phyloP scores from a whole-genome alignment of 1,140 invertebrate species.

The Nomia melanderi region DNA sequence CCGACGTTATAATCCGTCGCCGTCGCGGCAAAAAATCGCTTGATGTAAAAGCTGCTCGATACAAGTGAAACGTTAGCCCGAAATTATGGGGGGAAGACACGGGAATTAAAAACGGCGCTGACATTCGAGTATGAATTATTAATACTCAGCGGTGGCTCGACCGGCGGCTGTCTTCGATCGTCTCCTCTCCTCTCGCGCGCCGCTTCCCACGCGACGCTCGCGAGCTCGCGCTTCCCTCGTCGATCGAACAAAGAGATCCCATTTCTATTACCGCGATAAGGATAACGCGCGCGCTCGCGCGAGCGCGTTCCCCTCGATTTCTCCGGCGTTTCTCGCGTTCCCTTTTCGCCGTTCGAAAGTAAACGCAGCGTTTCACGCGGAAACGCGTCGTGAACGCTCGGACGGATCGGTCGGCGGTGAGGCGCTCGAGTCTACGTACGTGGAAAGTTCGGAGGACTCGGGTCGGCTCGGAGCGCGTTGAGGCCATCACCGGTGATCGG shows the following conservation, averaged over 20 bases:
- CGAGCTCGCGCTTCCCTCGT: neutral
- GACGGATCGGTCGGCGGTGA: too few relatives aligned
- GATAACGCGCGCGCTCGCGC: too few relatives aligned
- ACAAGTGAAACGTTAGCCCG: conserved; percentile 63
- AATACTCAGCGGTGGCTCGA: conserved; percentile 49
- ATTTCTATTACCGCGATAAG: neutral
- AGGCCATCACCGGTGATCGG: conserved; percentile 38
- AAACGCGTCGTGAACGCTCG: too few relatives aligned
- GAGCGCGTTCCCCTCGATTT: too few relatives aligned
- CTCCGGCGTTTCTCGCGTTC: too few relatives aligned
- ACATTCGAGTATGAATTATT: conserved; percentile 62
- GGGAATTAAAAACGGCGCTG: conserved; percentile 54
- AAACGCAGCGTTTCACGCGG: too few relatives aligned
- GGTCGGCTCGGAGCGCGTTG: neutral
- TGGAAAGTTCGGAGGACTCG: neutral
- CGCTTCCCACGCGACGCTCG: conserved; percentile 1
- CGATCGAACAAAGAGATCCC: neutral
- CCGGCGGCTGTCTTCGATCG: conserved; percentile 6
- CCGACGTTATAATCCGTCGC: conserved; percentile 47
- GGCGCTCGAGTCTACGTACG: too few relatives aligned
- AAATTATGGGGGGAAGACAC: conserved; percentile 54
- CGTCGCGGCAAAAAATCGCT: neutral
- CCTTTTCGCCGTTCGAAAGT: too few relatives aligned
- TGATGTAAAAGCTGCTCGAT: conserved; percentile 26
- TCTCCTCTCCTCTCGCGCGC: neutral